Evolutionary conservation across 2,113 vertebrate genomes (phyloP).

Genomic region (Crotophaga sulcirostris): DNA sequence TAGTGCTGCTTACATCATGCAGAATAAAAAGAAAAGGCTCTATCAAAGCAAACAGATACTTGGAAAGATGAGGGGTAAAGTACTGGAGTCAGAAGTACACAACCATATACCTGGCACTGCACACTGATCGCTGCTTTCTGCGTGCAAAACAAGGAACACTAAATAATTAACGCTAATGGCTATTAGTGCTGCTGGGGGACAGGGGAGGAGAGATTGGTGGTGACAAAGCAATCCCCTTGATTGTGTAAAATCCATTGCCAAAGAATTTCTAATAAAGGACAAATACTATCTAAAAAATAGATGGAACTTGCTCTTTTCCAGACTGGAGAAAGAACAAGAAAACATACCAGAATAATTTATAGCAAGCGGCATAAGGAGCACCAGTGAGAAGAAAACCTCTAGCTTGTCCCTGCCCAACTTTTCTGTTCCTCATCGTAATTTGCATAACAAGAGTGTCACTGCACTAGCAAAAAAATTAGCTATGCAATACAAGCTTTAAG

Average conservation of each 20-base stretch:
- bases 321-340: background rate
- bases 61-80: background rate
- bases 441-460: background rate
- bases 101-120: background rate
- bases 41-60: background rate
- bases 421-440: background rate
- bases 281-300: background rate
- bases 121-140: background rate
- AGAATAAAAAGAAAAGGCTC: background rate
- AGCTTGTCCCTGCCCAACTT: background rate
- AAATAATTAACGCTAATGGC: conserved; percentile 53
- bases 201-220: background rate
- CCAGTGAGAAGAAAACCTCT: background rate
- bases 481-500: conserved; percentile 13
- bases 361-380: background rate
- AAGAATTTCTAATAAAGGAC: conserved; percentile 1
- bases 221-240: conserved; percentile 7
- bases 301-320: background rate
- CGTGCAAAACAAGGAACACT: conserved; percentile 20
- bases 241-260: background rate
- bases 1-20: background rate
- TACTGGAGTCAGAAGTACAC: background rate
- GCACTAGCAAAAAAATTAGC: conserved; percentile 15
- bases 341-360: background rate
- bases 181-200: background rate